phyloP scores from a whole-genome alignment of 2,888 invertebrate genomes.

The Syrista parreyssii region DNA sequence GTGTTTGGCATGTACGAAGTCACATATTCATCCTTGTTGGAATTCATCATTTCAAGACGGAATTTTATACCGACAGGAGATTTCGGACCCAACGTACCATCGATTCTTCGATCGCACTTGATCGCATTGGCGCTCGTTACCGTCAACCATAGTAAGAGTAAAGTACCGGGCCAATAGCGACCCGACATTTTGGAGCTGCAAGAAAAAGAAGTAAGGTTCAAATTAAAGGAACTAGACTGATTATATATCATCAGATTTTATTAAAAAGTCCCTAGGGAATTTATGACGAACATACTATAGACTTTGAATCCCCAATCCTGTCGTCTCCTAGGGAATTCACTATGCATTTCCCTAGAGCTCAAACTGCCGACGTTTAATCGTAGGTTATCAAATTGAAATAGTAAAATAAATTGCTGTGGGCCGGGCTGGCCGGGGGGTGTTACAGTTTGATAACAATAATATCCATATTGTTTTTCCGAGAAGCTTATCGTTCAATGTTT shows the following conservation, averaged over 20 bases:
- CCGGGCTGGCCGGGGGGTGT: neutral
- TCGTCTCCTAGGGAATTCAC: neutral
- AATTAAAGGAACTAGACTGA: neutral
- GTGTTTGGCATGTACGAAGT: slow-evolving; percentile 58
- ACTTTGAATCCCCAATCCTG: too few relatives aligned
- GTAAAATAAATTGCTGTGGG: neutral
- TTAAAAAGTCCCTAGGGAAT: too few relatives aligned
- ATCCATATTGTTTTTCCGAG: neutral
- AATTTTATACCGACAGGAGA: slow-evolving; percentile 49
- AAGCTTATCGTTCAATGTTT: neutral
- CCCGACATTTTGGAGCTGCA: neutral
- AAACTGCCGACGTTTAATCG: neutral
- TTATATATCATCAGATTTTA: too few relatives aligned
- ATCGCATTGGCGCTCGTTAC: slow-evolving; percentile 10
- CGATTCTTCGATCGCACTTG: slow-evolving; percentile 51
- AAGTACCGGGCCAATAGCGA: neutral
- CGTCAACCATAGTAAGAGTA: neutral
- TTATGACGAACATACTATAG: too few relatives aligned
- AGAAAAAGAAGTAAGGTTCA: neutral
- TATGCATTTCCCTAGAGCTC: neutral
- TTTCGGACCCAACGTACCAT: slow-evolving; percentile 42
- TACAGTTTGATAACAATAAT: neutral
- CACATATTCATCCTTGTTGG: slow-evolving; percentile 54
- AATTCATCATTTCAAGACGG: slow-evolving; percentile 41
- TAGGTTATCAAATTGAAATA: neutral